phyloP scores from a whole-genome alignment of 2,888 invertebrate species.

The Teinopalpus imperialis region DNA sequence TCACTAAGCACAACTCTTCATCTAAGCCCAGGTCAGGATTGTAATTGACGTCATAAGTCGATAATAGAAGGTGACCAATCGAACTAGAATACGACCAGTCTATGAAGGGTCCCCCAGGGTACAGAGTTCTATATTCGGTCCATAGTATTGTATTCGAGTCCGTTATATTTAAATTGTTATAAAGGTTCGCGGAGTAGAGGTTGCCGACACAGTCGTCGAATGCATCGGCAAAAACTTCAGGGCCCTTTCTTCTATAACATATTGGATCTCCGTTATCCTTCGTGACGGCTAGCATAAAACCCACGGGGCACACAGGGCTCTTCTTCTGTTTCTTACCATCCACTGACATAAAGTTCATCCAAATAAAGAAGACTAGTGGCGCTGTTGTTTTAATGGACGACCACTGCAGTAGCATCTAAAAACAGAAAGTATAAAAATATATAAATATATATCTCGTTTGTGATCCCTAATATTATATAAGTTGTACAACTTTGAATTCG shows the following conservation, averaged over 20 bases:
- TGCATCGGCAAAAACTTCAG: constrained; percentile 58
- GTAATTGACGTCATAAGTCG: constrained; percentile 47
- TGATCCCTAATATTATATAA: too few species aligned
- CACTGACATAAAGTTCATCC: constrained; percentile 33
- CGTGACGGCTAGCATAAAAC: constrained; percentile 50
- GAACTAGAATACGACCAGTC: constrained; percentile 59
- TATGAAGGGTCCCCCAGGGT: constrained; percentile 67
- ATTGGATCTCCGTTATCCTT: constrained; percentile 40
- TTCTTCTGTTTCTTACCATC: constrained; percentile 38
- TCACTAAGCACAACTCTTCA: constrained; percentile 58
- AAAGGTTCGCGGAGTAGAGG: constrained; percentile 51
- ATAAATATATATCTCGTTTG: too few species aligned
- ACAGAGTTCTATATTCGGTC: constrained; percentile 66
- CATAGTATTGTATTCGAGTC: constrained; percentile 53
- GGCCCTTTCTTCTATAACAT: constrained; percentile 64
- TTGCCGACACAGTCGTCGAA: constrained; percentile 66
- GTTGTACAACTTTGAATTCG: too few species aligned
- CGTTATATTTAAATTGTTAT: constrained; percentile 47
- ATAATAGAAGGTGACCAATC: constrained; percentile 46
- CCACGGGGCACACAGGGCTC: constrained; percentile 57
- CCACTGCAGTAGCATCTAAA: constrained; percentile 52
- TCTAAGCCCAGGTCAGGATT: constrained; percentile 41
- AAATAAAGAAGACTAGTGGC: constrained; percentile 38
- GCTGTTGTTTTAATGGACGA: constrained; percentile 32
- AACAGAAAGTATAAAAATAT: too few species aligned